Evolutionary conservation across 2,113 vertebrate species (phyloP), one percentile per base, ranked within the genome.

Genomic region (Aspidoscelis tigris): DNA sequence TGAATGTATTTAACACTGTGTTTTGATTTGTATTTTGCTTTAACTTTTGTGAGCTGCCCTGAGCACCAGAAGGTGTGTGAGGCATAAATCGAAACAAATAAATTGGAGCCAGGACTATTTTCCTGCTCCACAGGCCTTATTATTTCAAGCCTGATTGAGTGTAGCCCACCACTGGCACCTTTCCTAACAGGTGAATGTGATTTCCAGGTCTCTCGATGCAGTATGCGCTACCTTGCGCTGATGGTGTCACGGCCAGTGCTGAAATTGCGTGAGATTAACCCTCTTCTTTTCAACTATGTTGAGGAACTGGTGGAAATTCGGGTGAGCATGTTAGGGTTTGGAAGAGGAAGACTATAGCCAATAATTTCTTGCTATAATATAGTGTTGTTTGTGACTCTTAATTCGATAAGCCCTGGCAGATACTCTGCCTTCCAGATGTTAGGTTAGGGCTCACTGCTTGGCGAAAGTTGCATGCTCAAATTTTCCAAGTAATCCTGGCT

Each of bases 251-350:
- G 99, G 44, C 99, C 99, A 0, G 99, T 99, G 86, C 95, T 99
- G 90, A 98, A 96, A 86, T 94, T 99, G 85, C 96, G 97, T 20
- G 98, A 98, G 94, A 97, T 98, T 94, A 99, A 99, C 93, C 99
- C 99, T 0, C 95, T 99, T 91, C 97, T 99, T 20, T 99, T 99
- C 94, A 99, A 98, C 96, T 98, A 98, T 14, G 98, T 99, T 92
- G 98, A 99, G 92, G 98, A 99, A 88, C 96, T 99, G 91, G 98
- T 99, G 55, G 98, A 99, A 95, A 99, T 99, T 90, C 95, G 98
- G 95, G 99, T 99, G 88, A 93, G 97, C 65, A n/a, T 9, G 3
- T 14, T 33, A 3, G 18, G 18, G 3, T 39, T 3, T 5, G 47
- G 2, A 24, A 18, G 7, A 61, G 70, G 22, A 6, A 14, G 3